Evolutionary conservation across 2,888 invertebrate species (phyloP), one percentile per base, ranked within the genome.

Genomic region (Mimas tiliae): DNA sequence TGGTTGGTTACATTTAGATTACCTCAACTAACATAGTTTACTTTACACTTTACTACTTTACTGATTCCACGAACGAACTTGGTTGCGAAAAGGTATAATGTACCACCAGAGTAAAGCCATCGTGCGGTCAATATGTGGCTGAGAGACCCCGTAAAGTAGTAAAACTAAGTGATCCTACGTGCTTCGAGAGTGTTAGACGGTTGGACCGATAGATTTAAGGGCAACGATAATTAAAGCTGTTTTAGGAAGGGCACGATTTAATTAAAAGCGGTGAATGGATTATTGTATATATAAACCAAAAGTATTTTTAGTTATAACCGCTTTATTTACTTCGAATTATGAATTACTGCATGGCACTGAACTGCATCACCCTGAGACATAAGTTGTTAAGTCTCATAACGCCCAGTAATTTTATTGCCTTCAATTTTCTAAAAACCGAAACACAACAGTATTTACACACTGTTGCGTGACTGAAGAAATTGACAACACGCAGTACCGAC

Each of bases 111-210:
- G 42, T 42, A 4, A 42, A 58, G 38, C 38, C 34, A 55, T 55
- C 19, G 38, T 12, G 58, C 42, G 12, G 16, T 42, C 38, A 38
- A 58, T 58, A 58, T 42, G 42, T 38, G 58, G 12, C 4, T 19
- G 42, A 6, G 58, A 11, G 58, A 16, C 38, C 19, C 12, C 12
- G 42, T 38, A 19, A 42, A 58, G 58, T 42, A 42, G 38, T 38
- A 58, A 19, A 58, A 58, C 58, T 16, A 58, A 58, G 58, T 42
- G 58, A 58, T 38, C 38, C 58, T 58, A 58, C 58, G 58, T 42
- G 58, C 58, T 42, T 58, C 19, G 19, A 38, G 38, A 19, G 16
- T 19, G 42, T 19, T 12, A 19, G 9, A 19, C 42, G 58, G 47
- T 11, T 19, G 19, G 58, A 3, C 38, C 16, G 42, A 42, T 58